Evolutionary conservation across 2,113 vertebrate species (phyloP).

Genomic region (Marcusenius ussheri): DNA sequence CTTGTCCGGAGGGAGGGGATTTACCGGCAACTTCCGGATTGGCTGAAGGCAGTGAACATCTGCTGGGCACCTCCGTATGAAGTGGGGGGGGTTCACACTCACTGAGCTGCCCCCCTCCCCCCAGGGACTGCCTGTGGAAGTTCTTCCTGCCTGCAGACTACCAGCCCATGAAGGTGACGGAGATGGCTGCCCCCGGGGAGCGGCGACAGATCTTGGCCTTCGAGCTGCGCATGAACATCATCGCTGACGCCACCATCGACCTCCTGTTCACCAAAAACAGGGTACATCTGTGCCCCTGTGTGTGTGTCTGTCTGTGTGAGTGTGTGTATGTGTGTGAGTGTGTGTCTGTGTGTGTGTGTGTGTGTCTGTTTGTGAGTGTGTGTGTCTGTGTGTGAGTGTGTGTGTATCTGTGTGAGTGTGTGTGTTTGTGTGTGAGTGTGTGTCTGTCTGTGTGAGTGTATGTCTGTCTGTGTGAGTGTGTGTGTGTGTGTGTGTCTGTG

Average conservation of each 20-base stretch:
- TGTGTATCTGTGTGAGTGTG: not conserved
- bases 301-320: not conserved
- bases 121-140: conserved; percentile 94
- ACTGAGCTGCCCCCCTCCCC: not conserved
- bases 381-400: not conserved
- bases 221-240: conserved; percentile 98
- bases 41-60: not conserved
- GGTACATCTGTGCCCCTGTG: conserved; percentile 59
- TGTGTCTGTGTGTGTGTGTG: not conserved
- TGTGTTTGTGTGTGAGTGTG: not conserved
- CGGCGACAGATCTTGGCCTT: conserved; percentile 92
- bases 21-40: not conserved
- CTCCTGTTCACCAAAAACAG: conserved; percentile 98
- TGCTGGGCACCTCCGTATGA: not conserved
- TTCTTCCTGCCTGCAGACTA: conserved; percentile 96
- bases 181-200: conserved; percentile 78
- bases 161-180: conserved; percentile 87
- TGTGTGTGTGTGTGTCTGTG: not conserved
- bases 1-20: not conserved
- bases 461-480: not conserved
- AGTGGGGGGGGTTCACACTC: not conserved
- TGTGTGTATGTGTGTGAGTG: not conserved
- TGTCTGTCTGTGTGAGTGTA: not conserved
- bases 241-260: conserved; percentile 95
- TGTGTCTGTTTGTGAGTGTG: no score